A percentile compares a stretch with the other conserved stretches of the same genome.
Conservation (phyloP, 2,888 invertebrate species). For the Eilema griseolum region DNA sequence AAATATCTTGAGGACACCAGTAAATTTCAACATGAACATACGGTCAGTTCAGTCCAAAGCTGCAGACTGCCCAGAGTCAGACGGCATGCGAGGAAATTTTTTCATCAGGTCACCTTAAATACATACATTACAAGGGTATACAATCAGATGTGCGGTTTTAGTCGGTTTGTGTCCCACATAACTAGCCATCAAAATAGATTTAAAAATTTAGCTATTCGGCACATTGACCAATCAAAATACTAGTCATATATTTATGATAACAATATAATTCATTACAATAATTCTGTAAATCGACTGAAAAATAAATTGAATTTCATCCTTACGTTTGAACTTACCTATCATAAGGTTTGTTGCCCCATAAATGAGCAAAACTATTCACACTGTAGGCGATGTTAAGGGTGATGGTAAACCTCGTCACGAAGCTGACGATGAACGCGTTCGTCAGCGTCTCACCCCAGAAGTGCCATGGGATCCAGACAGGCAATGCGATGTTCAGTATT, state of each 20-base stretch:
- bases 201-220: too few relatives aligned
- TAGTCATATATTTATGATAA: too few relatives aligned
- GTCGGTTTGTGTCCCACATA: too few relatives aligned
- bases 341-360: constrained; percentile 97
- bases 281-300: background rate
- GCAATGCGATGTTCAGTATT: constrained; percentile 89
- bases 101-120: too few relatives aligned
- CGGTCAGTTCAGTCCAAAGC: background rate
- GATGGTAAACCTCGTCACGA: constrained; percentile 93
- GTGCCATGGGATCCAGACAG: constrained; percentile 93
- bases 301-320: background rate
- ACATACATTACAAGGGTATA: too few relatives aligned
- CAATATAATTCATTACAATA: background rate
- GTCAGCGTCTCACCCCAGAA: constrained; percentile 94
- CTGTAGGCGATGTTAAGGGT: constrained; percentile 97
- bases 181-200: too few relatives aligned
- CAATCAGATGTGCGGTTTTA: too few relatives aligned
- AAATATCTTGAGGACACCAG: background rate
- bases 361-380: constrained; percentile 98
- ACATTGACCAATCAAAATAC: too few relatives aligned
- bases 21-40: background rate
- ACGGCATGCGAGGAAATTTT: too few relatives aligned
- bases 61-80: too few relatives aligned
- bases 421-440: constrained; percentile 94
- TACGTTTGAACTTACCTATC: constrained; percentile 88